A percentile compares a stretch with the other conserved stretches of the same genome.
Evolutionary conservation across 2,888 invertebrate genomes (phyloP).

Genomic region (Perizoma affinitatum): DNA sequence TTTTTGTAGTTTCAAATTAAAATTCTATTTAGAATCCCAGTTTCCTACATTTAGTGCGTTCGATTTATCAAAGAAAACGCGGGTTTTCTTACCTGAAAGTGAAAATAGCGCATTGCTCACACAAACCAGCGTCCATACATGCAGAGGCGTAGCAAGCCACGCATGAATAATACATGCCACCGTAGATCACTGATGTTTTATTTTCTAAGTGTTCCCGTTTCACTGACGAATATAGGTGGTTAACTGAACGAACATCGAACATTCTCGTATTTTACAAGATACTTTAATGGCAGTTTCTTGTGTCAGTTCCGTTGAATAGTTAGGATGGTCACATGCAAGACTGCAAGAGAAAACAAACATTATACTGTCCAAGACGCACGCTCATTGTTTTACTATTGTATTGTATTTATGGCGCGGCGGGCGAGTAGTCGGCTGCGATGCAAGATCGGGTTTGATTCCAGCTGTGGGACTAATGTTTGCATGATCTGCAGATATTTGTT

Average conservation of each 20-base stretch:
- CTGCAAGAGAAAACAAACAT: slow-evolving; percentile 62
- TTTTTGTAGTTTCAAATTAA: background rate
- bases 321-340: slow-evolving; percentile 76
- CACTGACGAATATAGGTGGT: slow-evolving; percentile 48
- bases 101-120: slow-evolving; percentile 65
- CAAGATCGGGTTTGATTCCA: too few species aligned
- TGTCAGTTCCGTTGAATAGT: slow-evolving; percentile 78
- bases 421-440: too few species aligned
- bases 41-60: slow-evolving; percentile 37
- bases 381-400: slow-evolving; percentile 9
- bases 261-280: slow-evolving; percentile 68
- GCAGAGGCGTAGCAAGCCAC: slow-evolving; percentile 48
- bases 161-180: slow-evolving; percentile 54
- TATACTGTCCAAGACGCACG: slow-evolving; percentile 52
- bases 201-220: slow-evolving; percentile 56
- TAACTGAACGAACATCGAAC: slow-evolving; percentile 57
- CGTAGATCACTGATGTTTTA: slow-evolving; percentile 41
- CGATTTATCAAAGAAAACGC: slow-evolving; percentile 31
- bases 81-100: slow-evolving; percentile 64
- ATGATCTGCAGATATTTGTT: too few species aligned
- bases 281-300: slow-evolving; percentile 76
- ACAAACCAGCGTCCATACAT: slow-evolving; percentile 51
- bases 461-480: too few species aligned
- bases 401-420: background rate
- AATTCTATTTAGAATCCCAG: slow-evolving; percentile 21